A percentile compares a stretch with the other conserved stretches of the same genome.
Conservation (phyloP, 2,113 vertebrate genomes). For the Chrysochloris asiatica region DNA sequence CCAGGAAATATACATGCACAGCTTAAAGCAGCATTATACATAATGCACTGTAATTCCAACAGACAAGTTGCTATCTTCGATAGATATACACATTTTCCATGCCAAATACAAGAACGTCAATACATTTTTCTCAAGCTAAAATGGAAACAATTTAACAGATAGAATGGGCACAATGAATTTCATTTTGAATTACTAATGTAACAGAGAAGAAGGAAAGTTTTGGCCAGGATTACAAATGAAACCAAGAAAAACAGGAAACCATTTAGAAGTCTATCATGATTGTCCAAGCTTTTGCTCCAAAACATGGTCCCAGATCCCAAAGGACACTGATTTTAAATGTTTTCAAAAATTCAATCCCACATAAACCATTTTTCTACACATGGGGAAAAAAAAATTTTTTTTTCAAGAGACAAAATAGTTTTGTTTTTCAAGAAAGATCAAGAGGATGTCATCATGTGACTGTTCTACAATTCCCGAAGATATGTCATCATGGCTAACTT, state of each 20-base stretch:
- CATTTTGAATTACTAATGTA: conserved; percentile 83
- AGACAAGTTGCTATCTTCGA: conserved; percentile 82
- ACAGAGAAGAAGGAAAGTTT: conserved; percentile 79
- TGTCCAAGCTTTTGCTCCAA: conserved; percentile 66
- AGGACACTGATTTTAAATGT: neutral
- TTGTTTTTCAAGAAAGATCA: conserved; percentile 33
- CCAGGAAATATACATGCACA: conserved; percentile 77
- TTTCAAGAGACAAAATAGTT: neutral
- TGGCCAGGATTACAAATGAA: conserved; percentile 79
- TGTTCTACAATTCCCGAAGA: neutral
- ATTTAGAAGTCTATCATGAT: conserved; percentile 49
- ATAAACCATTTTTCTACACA: conserved; percentile 2
- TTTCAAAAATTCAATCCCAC: neutral
- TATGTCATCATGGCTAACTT: neutral
- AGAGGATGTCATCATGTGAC: neutral
- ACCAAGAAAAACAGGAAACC: conserved; percentile 80
- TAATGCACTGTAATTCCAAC: conserved; percentile 78
- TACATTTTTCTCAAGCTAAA: conserved; percentile 84
- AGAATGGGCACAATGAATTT: conserved; percentile 83
- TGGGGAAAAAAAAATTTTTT: too few relatives aligned
- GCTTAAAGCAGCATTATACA: conserved; percentile 77
- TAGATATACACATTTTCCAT: conserved; percentile 81
- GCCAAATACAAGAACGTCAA: conserved; percentile 80
- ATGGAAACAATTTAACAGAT: conserved; percentile 85
- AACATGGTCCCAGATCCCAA: conserved; percentile 47